phyloP scores from a whole-genome alignment of 2,113 vertebrate species.

The Drymodes brunneopygia region DNA sequence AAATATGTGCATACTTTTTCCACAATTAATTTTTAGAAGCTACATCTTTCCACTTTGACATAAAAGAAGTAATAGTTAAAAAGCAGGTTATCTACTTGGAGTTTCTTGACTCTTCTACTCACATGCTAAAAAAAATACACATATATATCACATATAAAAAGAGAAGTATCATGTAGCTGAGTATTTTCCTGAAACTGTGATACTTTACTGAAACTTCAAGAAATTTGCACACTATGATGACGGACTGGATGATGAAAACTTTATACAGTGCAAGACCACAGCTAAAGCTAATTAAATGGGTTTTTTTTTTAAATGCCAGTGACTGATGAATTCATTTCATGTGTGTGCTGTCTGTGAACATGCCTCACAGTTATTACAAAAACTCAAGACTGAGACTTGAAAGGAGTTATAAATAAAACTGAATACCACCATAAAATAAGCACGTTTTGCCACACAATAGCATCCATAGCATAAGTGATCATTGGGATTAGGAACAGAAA shows the following conservation, averaged over 20 bases:
- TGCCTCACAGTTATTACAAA: not conserved
- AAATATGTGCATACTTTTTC: not conserved
- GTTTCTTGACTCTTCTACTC: not conserved
- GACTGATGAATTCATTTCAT: not conserved
- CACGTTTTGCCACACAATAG: not conserved
- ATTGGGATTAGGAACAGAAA: constrained; percentile 22
- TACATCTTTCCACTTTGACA: not conserved
- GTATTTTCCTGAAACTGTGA: not conserved
- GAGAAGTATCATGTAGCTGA: not conserved
- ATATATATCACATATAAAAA: not conserved
- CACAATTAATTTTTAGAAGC: not conserved
- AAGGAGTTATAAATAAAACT: not conserved
- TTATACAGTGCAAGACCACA: not conserved
- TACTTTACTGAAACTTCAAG: not conserved
- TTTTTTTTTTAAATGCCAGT: not conserved
- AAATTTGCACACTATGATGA: not conserved
- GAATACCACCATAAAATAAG: constrained; percentile 19
- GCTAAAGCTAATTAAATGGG: not conserved
- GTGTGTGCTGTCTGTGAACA: not conserved
- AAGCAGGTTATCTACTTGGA: not conserved
- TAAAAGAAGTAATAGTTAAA: not conserved
- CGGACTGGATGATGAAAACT: not conserved
- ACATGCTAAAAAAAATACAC: not conserved
- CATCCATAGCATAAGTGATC: not conserved
- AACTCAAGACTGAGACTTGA: not conserved